Conservation (phyloP, 2,113 vertebrate genomes). For the Notothenia coriiceps region DNA sequence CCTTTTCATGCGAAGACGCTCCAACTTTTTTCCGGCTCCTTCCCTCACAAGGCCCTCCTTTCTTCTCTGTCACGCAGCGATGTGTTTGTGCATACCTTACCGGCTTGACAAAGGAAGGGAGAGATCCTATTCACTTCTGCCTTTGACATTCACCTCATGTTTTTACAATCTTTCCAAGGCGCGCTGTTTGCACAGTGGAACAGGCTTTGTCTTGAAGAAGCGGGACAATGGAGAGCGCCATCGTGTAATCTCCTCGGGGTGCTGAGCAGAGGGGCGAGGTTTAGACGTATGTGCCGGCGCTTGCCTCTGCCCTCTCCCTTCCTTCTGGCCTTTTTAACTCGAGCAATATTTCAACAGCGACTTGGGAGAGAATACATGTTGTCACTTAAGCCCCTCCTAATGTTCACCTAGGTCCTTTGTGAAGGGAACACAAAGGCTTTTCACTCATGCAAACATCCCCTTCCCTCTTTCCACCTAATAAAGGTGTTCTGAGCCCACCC, state of each 20-base stretch:
- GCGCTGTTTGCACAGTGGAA: constrained; percentile 75
- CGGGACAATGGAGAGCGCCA: constrained; percentile 68
- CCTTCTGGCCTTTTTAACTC: constrained; percentile 42
- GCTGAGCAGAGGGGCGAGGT: constrained; percentile 67
- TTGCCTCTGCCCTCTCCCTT: constrained; percentile 66
- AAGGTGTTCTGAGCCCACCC: constrained; percentile 62
- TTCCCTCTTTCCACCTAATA: constrained; percentile 42
- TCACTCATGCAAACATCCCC: constrained; percentile 71
- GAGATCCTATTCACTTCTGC: constrained; percentile 75
- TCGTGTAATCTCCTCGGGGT: constrained; percentile 77
- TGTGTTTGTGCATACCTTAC: constrained; percentile 81
- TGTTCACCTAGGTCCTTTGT: constrained; percentile 65
- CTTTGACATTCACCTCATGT: constrained; percentile 81
- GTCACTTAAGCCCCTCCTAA: constrained; percentile 63
- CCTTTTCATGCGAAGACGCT: constrained; percentile 74
- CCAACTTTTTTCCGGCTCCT: constrained; percentile 64
- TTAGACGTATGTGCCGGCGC: constrained; percentile 73
- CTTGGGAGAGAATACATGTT: constrained; percentile 65
- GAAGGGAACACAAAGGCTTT: constrained; percentile 65
- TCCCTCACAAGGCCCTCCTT: constrained; percentile 73
- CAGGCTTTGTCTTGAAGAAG: constrained; percentile 77
- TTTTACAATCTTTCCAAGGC: constrained; percentile 79
- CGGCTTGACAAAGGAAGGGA: constrained; percentile 67
- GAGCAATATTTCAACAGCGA: constrained; percentile 63
- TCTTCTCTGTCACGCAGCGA: constrained; percentile 77